phyloP scores from a whole-genome alignment of 1,140 invertebrate genomes.

The Drosophila leontia region DNA sequence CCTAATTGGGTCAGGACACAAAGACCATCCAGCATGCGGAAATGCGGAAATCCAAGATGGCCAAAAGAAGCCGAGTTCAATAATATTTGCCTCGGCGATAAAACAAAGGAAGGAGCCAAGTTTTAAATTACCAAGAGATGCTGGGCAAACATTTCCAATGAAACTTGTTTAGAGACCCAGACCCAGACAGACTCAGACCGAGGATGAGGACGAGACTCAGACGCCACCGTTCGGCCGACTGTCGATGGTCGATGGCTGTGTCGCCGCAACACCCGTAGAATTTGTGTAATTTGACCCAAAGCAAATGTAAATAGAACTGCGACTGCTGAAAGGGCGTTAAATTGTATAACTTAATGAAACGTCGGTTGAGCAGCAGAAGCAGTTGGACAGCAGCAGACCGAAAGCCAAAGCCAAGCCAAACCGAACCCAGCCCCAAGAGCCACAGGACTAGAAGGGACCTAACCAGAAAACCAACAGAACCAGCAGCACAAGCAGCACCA shows the following conservation, averaged over 20 bases:
- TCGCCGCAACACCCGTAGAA: constrained; percentile 82
- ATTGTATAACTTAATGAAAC: constrained; percentile 84
- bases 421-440: constrained; percentile 30
- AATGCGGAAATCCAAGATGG: constrained; percentile 24
- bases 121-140: constrained; percentile 72
- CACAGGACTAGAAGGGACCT: constrained; percentile 65
- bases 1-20: constrained; percentile 70
- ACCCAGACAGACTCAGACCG: constrained; percentile 6
- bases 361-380: constrained; percentile 34
- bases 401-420: constrained; percentile 58
- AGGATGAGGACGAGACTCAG: constrained; percentile 15
- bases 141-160: constrained; percentile 70
- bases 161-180: constrained; percentile 67
- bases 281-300: constrained; percentile 84
- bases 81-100: constrained; percentile 64
- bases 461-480: constrained; percentile 77
- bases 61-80: constrained; percentile 54
- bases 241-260: constrained; percentile 73
- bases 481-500: constrained; percentile 33
- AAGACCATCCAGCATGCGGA: constrained; percentile 8
- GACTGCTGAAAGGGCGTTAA: constrained; percentile 82
- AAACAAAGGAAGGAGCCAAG: constrained; percentile 64
- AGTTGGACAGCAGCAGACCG: constrained; percentile 67
- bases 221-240: constrained; percentile 41
- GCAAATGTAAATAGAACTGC: constrained; percentile 82